Base-by-base conservation (phyloP, 2,888 invertebrate species). In the Tiphia femorata region DNA sequence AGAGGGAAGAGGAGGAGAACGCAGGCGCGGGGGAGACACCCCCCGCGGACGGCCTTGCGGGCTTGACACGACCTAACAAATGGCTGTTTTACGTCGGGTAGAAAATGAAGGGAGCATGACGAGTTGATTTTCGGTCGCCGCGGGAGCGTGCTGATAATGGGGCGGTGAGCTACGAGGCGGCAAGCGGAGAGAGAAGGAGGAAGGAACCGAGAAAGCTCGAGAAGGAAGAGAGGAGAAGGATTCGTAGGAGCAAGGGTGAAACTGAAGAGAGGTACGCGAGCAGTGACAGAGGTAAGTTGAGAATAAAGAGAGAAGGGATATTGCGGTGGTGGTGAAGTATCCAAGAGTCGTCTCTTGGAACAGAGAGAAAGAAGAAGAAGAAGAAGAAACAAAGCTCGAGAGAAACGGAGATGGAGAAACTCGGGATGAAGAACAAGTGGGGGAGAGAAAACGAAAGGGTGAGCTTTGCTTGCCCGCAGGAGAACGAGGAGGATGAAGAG, bases 101-200 rank as follows among this genome's bases (percentile, higher is more conserved):
- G 82, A 82, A 83, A 83, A 83, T 82, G 82, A 83, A 82, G 80
- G 78, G 75, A 82, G 80, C 77, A 82, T 83, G 82, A 83, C 82
- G 77, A 79, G 82, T 80, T 78, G 79, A 81, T 82, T 83, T 81
- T 80, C 77, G 76, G 73, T 72, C 60, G 44, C 73, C 67, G 72
- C 73, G 66, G 67, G 70, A 69, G 71, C 69, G 60, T 59, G 62
- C 51, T 42, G 60, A 62, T 48, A 59, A 61, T 54, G 59, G 37
- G 63, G 58, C 33, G 35, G 17, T 20, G 64, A 58, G 56, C 29
- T 47, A 40, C 53, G 64, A 49, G 47, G 46, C 23, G 10, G 21
- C 38, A 30, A 29, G 48, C 30, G n/a, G 50, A 35, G 54, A 25
- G 25, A 40, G 27, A 16, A 41, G 23, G 29, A 10, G 6, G 17